Conservation (phyloP, 2,797 vertebrate species). For the Arremon aurantiirostris region DNA sequence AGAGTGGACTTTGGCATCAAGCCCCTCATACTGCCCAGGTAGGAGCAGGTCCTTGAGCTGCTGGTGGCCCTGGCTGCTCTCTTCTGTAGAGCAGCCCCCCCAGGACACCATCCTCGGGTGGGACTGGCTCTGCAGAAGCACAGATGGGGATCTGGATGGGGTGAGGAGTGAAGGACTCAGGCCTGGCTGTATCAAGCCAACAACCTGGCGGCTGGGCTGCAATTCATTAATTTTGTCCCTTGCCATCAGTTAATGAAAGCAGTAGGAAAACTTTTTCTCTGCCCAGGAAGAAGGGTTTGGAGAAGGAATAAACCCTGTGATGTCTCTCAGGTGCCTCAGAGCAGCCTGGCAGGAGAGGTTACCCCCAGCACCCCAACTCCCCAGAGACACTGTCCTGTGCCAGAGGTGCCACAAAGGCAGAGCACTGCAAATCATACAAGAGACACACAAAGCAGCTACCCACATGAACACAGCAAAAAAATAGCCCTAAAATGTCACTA, state of each 20-base stretch:
- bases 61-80: not conserved
- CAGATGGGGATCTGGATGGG: not conserved
- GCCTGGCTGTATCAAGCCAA: not conserved
- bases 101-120: not conserved
- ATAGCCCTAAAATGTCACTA: not conserved
- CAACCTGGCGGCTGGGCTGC: not conserved
- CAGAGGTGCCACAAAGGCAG: not conserved
- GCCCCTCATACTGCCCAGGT: not conserved
- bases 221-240: not conserved
- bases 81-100: not conserved
- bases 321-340: not conserved
- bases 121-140: not conserved
- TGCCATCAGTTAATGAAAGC: not conserved
- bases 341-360: not conserved
- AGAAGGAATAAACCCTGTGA: not conserved
- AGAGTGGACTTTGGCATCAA: not conserved
- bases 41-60: not conserved
- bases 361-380: not conserved
- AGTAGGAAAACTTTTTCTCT: not conserved
- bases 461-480: accelerated
- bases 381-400: not conserved
- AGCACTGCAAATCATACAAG: not conserved
- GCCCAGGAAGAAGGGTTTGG: not conserved
- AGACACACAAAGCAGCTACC: not conserved
- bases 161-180: not conserved